These are phyloP conservation scores for Botia almorhae DNA, from an alignment of 2,797 vertebrate species.

Conservation along the genomic window DNA sequence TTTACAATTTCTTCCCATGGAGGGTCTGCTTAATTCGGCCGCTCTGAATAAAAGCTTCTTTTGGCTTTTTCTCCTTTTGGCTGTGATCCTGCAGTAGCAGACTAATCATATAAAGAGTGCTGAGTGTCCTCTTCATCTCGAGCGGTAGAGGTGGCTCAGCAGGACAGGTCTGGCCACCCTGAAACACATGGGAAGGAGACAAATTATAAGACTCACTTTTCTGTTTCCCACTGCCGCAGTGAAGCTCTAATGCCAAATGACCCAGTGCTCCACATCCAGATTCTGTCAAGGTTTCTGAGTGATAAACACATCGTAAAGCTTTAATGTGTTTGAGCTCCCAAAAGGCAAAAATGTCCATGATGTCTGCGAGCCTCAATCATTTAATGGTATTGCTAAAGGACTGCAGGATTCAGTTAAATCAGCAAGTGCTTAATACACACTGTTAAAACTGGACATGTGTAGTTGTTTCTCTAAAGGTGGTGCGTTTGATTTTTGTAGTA, in stretches of 20 bases:
- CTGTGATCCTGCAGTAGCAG: slow-evolving; percentile 30
- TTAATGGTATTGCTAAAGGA: slow-evolving; percentile 48
- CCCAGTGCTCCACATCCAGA: slow-evolving; percentile 9
- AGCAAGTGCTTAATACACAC: neutral
- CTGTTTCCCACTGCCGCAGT: slow-evolving; percentile 21
- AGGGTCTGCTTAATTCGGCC: neutral
- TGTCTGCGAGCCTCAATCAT: neutral
- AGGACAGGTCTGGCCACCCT: slow-evolving; percentile 59
- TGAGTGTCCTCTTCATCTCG: slow-evolving; percentile 46
- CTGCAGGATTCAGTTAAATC: slow-evolving; percentile 19
- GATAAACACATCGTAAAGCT: slow-evolving; percentile 32
- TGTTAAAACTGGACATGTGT: neutral
- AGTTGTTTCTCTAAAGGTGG: neutral
- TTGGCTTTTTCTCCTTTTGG: slow-evolving; percentile 21
- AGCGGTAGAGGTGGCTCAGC: slow-evolving; percentile 53
- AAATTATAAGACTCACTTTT: slow-evolving; percentile 37
- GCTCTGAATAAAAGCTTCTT: slow-evolving; percentile 29
- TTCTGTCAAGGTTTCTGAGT: neutral
- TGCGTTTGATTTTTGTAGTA: neutral
- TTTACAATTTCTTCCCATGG: neutral
- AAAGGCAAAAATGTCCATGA: slow-evolving; percentile 28
- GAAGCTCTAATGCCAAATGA: slow-evolving; percentile 18
- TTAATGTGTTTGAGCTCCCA: slow-evolving; percentile 49
- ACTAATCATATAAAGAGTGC: slow-evolving; percentile 6
- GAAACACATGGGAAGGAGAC: slow-evolving; percentile 45